Conservation (phyloP, 2,888 invertebrate genomes). For the Drosophila picticornis region DNA sequence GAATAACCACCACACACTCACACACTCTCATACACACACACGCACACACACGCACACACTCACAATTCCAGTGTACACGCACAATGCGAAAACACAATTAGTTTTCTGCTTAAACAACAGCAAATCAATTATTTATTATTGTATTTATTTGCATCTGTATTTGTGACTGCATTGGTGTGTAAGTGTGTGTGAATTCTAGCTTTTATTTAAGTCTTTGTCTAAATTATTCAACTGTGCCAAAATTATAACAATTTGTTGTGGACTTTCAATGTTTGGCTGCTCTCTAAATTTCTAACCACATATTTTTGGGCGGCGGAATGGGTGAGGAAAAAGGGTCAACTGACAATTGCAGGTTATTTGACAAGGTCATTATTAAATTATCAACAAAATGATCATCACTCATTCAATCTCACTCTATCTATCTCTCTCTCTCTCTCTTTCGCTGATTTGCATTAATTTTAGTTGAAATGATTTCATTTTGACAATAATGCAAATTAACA, state of each 20-base stretch:
- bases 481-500: conserved; percentile 12
- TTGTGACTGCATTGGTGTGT: conserved; percentile 4
- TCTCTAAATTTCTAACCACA: conserved; percentile 9
- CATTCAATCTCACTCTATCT: background rate
- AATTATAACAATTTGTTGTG: conserved; percentile 34
- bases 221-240: conserved; percentile 55
- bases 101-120: conserved; percentile 60
- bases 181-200: conserved; percentile 34
- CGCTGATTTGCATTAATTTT: background rate
- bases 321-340: background rate
- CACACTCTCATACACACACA: background rate
- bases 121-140: conserved; percentile 71
- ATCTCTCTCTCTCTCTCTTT: background rate
- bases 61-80: conserved; percentile 11
- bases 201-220: conserved; percentile 60
- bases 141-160: conserved; percentile 33
- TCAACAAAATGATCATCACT: conserved; percentile 22
- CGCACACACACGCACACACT: background rate
- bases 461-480: background rate
- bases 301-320: background rate
- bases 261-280: conserved; percentile 11
- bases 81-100: conserved; percentile 60
- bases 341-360: conserved; percentile 33
- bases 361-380: conserved; percentile 55
- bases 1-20: conserved; percentile 6